A percentile compares a stretch with the other conserved stretches of the same genome.
These are phyloP conservation scores for Volucella bombylans DNA, from an alignment of 2,888 invertebrate species.

Conservation along the genomic window DNA sequence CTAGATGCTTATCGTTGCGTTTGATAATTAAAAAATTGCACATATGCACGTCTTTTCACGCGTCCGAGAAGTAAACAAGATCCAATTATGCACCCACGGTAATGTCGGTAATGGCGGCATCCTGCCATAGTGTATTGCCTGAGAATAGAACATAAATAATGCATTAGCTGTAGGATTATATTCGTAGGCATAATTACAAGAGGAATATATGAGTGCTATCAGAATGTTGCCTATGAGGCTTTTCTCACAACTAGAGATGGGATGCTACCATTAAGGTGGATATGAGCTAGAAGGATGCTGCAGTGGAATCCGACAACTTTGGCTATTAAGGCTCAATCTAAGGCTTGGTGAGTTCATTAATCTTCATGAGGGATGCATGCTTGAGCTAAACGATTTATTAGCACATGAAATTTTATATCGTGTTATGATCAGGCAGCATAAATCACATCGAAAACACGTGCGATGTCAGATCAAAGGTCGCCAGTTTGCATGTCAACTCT, in stretches of 20 bases:
- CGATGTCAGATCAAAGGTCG: neutral
- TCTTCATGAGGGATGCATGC: neutral
- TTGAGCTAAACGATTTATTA: neutral
- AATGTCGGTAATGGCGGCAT: slow-evolving; percentile 47
- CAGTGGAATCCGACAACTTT: neutral
- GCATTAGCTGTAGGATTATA: slow-evolving; percentile 65
- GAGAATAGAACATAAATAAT: slow-evolving; percentile 69
- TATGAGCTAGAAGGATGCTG: slow-evolving; percentile 1
- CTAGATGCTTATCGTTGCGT: slow-evolving; percentile 41
- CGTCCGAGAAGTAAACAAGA: slow-evolving; percentile 45
- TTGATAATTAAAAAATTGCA: slow-evolving; percentile 60
- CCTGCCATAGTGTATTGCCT: slow-evolving; percentile 13
- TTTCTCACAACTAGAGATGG: neutral
- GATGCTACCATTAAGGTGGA: neutral
- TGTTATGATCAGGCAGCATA: no score
- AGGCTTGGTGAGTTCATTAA: no score
- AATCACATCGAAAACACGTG: no score
- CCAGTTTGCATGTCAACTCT: slow-evolving; percentile 42
- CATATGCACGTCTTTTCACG: slow-evolving; percentile 52
- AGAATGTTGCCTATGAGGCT: slow-evolving; percentile 13
- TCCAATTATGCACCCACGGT: slow-evolving; percentile 54
- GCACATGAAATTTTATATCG: no score
- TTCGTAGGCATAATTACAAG: slow-evolving; percentile 57
- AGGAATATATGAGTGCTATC: slow-evolving; percentile 3
- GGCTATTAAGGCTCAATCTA: neutral